These are phyloP conservation scores for Lophura nycthemera DNA, from an alignment of 2,113 vertebrate species.

Conservation along the genomic window DNA sequence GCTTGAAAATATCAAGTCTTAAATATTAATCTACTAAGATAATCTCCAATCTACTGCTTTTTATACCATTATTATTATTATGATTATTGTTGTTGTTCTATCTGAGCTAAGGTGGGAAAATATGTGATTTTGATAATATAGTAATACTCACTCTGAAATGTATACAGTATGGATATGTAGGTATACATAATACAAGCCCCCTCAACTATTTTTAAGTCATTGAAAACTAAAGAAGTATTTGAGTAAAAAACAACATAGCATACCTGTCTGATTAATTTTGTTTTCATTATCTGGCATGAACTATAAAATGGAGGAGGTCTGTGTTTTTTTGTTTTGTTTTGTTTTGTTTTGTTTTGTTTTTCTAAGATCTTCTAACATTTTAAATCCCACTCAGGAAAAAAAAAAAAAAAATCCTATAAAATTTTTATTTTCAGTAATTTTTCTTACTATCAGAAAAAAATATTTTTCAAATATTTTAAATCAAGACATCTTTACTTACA, in stretches of 20 bases:
- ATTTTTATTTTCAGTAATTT: not conserved
- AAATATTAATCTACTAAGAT: not conserved
- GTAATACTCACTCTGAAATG: not conserved
- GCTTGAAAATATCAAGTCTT: not conserved
- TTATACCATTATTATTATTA: not conserved
- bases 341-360: not conserved
- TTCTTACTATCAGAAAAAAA: not conserved
- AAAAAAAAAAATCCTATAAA: rapidly evolving
- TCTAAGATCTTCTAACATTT: not conserved
- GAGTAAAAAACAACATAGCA: not conserved
- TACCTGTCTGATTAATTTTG: not conserved
- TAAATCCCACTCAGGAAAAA: not conserved
- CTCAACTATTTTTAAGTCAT: not conserved
- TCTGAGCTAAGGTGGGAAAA: not conserved
- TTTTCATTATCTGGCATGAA: not conserved
- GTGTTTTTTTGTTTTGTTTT: too few species aligned
- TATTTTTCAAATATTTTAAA: not conserved
- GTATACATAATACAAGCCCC: not conserved
- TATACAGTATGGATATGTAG: too few species aligned
- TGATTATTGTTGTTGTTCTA: not conserved
- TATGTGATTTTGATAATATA: not conserved
- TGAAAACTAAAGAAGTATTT: not conserved
- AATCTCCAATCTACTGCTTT: not conserved
- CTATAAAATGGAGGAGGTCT: not conserved
- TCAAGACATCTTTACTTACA: not conserved